Evolutionary conservation across 2,888 invertebrate species (phyloP), one percentile per base, ranked within the genome.

Genomic region (Lasioglossum marginatum): DNA sequence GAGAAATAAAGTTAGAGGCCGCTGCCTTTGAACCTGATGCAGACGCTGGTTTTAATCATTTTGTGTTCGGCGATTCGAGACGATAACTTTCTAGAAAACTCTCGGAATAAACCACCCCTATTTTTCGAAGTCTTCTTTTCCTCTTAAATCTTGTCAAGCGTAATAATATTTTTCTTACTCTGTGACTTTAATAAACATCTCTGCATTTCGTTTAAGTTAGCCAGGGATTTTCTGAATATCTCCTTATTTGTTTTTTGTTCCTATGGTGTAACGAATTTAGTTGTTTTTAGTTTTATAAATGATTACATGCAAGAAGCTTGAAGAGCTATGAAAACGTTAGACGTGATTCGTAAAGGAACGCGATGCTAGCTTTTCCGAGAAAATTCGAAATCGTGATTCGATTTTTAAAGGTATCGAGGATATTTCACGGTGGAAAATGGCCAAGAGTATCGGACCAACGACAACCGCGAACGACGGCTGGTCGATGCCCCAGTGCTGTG

Each of bases 401-500:
- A 40, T 40, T 68, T 68, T 68, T 37, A 37, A 68, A 68, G 68
- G 12, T 31, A 43, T 68, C 31, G 77, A 31, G 68, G 60, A 60
- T 80, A 73, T 60, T 34, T 77, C 40, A 52, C 27, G 16, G 57
- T 84, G 87, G 86, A 88, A 88, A 90, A 88, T 85, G 77, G 90
- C 79, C 86, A 88, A 85, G 85, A 83, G 84, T 89, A 89, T 89
- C 85, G 88, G 88, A 87, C 85, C 85, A 82, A 89, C 76, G 89
- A 89, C 85, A 86, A 76, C 81, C 76, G 74, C 82, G 82, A 81
- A 82, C 82, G 83, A 87, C 82, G 83, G 88, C 92, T 93, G 92
- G 93, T 93, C 93, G 93, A 93, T 93, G 93, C 92, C 93, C 93
- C 91, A 93, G 91, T 92, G 89, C 87, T 88, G 90, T 93, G 93